Percentiles rank a stretch among this genome's conserved stretches.
Evolutionary conservation across 1,140 invertebrate species (phyloP).

Genomic region (Parapsyche elsis): DNA sequence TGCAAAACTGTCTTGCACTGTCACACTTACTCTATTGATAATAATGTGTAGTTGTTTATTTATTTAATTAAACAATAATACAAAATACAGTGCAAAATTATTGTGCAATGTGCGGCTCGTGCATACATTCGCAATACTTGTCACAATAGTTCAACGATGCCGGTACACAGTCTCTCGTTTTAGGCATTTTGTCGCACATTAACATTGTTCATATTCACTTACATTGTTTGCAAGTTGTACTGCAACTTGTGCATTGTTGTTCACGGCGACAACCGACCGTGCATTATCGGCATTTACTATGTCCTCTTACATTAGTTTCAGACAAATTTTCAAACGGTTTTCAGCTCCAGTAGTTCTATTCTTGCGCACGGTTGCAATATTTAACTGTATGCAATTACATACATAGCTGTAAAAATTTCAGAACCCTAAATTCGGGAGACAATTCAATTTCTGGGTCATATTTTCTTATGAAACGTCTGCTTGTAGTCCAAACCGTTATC

Average conservation of each 20-base stretch:
- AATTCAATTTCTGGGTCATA: constrained; percentile 49
- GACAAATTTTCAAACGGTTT: too few relatives aligned
- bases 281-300: too few relatives aligned
- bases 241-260: too few relatives aligned
- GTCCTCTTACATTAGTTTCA: too few relatives aligned
- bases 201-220: background rate
- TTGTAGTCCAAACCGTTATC: constrained; percentile 45
- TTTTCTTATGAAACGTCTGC: constrained; percentile 36
- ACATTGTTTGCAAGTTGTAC: background rate
- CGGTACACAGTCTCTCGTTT: background rate
- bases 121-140: background rate
- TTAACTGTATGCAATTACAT: too few relatives aligned
- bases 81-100: too few relatives aligned
- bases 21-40: background rate
- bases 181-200: background rate
- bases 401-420: too few relatives aligned
- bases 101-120: background rate
- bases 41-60: background rate
- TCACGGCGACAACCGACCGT: too few relatives aligned
- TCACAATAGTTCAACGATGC: background rate
- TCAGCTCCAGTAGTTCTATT: too few relatives aligned
- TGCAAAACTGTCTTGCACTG: background rate
- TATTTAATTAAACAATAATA: too few relatives aligned
- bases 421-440: background rate
- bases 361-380: too few relatives aligned